phyloP scores from a whole-genome alignment of 2,888 invertebrate genomes.

The Trachelus tabidus region DNA sequence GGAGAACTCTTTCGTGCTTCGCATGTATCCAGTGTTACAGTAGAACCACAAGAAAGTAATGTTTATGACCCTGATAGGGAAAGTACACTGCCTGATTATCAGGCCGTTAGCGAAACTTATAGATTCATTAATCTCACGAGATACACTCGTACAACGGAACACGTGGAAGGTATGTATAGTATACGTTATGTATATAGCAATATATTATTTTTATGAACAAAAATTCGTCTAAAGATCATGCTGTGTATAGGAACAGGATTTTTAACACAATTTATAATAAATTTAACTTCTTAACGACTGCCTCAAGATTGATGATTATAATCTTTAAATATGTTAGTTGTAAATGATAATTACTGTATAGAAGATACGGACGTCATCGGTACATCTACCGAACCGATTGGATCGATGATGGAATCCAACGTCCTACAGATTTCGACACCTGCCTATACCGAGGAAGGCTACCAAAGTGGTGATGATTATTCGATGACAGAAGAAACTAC shows the following conservation, averaged over 20 bases:
- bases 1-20: neutral
- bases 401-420: neutral
- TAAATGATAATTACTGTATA: neutral
- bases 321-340: neutral
- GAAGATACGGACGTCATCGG: neutral
- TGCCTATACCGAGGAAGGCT: neutral
- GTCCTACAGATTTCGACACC: conserved; percentile 12
- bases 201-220: neutral
- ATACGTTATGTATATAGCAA: neutral
- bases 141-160: neutral
- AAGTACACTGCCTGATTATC: neutral
- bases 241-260: neutral
- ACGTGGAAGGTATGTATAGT: neutral
- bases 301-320: neutral
- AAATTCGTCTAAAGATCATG: neutral
- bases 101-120: neutral
- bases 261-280: neutral
- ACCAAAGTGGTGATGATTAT: neutral
- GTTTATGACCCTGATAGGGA: neutral
- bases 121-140: neutral
- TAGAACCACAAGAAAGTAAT: neutral
- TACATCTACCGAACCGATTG: neutral
- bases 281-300: neutral
- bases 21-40: neutral
- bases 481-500: neutral